Conservation (phyloP, 37 sponge, comb jelly and placozoan genomes). For the Petrosia ficiformis region DNA sequence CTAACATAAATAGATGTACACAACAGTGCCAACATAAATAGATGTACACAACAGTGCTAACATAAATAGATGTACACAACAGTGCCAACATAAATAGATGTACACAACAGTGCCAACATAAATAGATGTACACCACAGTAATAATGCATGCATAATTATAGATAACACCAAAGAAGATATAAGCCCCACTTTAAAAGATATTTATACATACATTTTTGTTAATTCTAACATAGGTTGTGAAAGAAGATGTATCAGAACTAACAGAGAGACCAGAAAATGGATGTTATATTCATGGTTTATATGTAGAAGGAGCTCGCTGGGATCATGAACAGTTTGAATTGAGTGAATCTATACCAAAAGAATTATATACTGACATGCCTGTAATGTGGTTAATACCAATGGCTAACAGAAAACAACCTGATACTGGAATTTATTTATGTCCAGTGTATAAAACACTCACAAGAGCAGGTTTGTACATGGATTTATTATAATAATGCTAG, state of each 20-base stretch:
- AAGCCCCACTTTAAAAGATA: background rate
- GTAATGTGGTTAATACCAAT: slow-evolving; percentile 88
- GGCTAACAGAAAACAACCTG: slow-evolving; percentile 77
- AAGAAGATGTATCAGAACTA: slow-evolving; percentile 41
- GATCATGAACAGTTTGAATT: slow-evolving; percentile 57
- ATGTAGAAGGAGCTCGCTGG: slow-evolving; percentile 93
- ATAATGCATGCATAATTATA: no score
- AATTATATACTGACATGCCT: slow-evolving; percentile 94
- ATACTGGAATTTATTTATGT: slow-evolving; percentile 82
- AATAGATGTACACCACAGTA: no score
- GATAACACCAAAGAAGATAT: background rate
- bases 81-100: no score
- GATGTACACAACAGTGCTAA: no score
- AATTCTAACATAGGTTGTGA: slow-evolving; percentile 33
- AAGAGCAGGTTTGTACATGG: slow-evolving; percentile 76
- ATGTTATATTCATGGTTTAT: slow-evolving; percentile 93
- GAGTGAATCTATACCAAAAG: slow-evolving; percentile 91
- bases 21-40: no score
- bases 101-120: no score
- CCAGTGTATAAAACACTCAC: slow-evolving; percentile 99
- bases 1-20: no score
- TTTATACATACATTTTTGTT: background rate
- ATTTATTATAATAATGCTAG: background rate
- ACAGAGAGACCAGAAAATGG: slow-evolving; percentile 85
- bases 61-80: no score